Base-by-base conservation (phyloP, 1,140 invertebrate species). In the Laupala kohalensis region DNA sequence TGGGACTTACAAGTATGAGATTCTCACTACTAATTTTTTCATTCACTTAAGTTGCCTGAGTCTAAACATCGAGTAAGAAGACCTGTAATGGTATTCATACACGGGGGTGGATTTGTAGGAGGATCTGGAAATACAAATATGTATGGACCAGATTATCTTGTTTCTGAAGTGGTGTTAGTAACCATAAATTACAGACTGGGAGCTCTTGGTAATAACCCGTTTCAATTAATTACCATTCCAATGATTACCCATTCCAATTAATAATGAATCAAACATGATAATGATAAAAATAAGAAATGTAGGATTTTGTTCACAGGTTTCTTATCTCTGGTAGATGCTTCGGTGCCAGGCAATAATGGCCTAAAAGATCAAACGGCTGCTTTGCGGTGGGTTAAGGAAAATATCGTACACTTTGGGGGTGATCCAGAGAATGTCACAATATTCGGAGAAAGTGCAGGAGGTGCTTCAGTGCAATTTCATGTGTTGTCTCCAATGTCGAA, bases 171-270 rank as follows among this genome's bases (percentile, higher is more conserved):
- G 75, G 79, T 92, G n/a, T 71, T 91, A 0, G 87, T 92, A 0
- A 86, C 86, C 2, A 79, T 91, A 2, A 90, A 90, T 77, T 92
- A 92, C 79, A 83, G 90, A 69, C 77, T 90, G 2, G 87, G 86
- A 69, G 79, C 82, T 28, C 63, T 67, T 23, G 70, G 70, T 71
- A 27, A 65, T 63, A 53, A 19, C 19, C 19, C 9, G 4, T 19
- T 53, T 53, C 37, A 53, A 53, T 53, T 53, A n/a, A n/a, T n/a
- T n/a, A n/a, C n/a, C n/a, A n/a, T 4, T 2, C 4, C 37, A 53
- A 19, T 13, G 19, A 53, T 53, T 9, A 53, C 37, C 19, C 37
- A 53, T 19, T 19, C 37, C 19, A 19, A 53, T 13, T 53, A 53
- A 19, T 53, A 53, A 2, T 53, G 9, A 53, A 19, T 19, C 37